Evolutionary conservation across 2,888 invertebrate species (phyloP).

Genomic region (Athrips mouffetella): DNA sequence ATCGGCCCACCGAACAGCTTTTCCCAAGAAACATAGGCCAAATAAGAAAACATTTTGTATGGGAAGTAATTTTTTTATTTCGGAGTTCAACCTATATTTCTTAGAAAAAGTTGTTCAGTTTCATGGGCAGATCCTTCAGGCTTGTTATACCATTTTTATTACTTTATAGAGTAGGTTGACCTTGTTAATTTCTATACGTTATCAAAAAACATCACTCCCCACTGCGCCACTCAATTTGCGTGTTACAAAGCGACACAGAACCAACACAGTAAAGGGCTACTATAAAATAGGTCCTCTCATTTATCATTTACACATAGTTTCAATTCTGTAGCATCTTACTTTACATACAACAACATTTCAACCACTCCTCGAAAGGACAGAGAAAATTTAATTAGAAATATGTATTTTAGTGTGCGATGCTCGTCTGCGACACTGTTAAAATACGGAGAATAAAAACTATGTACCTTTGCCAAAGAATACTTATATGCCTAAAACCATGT

Average conservation of each 20-base stretch:
- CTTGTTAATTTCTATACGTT: too few species aligned
- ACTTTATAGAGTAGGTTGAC: too few species aligned
- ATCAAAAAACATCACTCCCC: slow-evolving; percentile 38
- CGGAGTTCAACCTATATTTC: too few species aligned
- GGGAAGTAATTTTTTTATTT: too few species aligned
- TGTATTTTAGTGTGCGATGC: slow-evolving; percentile 8
- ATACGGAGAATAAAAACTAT: neutral
- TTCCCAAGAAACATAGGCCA: too few species aligned
- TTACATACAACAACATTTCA: slow-evolving; percentile 55
- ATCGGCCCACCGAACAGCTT: too few species aligned
- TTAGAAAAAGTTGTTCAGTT: too few species aligned
- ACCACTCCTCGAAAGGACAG: slow-evolving; percentile 37
- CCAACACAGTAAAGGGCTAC: slow-evolving; percentile 38
- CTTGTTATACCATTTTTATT: too few species aligned
- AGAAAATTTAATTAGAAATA: slow-evolving; percentile 24
- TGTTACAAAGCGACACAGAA: slow-evolving; percentile 48
- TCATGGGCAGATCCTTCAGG: too few species aligned
- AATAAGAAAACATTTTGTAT: too few species aligned
- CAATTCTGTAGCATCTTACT: slow-evolving; percentile 48
- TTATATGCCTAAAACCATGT: too few species aligned
- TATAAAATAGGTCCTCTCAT: slow-evolving; percentile 37
- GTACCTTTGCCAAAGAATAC: too few species aligned
- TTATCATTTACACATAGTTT: slow-evolving; percentile 36
- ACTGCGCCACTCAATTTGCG: slow-evolving; percentile 32
- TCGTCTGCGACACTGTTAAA: slow-evolving; percentile 10